Percentiles rank a stretch among this genome's conserved stretches.
Conservation (phyloP, 1,140 invertebrate species). For the Pogonognathellus flavescens region DNA sequence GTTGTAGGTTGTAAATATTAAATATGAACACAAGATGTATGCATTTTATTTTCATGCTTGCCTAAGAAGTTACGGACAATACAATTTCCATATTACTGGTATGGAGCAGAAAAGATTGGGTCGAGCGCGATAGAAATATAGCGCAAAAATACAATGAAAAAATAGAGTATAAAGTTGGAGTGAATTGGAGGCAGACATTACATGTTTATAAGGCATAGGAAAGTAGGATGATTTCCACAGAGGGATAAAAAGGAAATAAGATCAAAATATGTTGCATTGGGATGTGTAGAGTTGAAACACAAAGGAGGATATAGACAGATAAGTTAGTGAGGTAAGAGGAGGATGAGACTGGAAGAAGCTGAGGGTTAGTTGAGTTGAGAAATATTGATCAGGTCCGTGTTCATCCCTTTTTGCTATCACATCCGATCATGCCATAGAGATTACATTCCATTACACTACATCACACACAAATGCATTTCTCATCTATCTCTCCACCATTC, state of each 20-base stretch:
- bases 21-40: not conserved
- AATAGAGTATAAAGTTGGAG: not conserved
- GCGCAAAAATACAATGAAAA: not conserved
- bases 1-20: not conserved
- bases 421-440: slow-evolving; percentile 35
- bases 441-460: slow-evolving; percentile 36
- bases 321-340: not conserved
- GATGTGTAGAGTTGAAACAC: not conserved
- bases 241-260: slow-evolving; percentile 20
- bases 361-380: slow-evolving; percentile 19
- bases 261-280: not conserved
- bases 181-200: not conserved
- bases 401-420: slow-evolving; percentile 4
- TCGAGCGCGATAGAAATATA: too few relatives aligned
- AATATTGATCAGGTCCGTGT: slow-evolving; percentile 9
- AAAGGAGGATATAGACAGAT: not conserved
- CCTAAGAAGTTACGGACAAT: too few relatives aligned
- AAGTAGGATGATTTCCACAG: slow-evolving; percentile 35
- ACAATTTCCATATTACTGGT: not conserved
- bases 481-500: not conserved
- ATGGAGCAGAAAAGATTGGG: not conserved
- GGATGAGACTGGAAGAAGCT: not conserved
- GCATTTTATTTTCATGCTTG: too few relatives aligned
- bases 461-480: slow-evolving; percentile 35
- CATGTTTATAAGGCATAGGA: not conserved